Evolutionary conservation across 2,888 invertebrate genomes (phyloP).

Genomic region (Phalera bucephala): DNA sequence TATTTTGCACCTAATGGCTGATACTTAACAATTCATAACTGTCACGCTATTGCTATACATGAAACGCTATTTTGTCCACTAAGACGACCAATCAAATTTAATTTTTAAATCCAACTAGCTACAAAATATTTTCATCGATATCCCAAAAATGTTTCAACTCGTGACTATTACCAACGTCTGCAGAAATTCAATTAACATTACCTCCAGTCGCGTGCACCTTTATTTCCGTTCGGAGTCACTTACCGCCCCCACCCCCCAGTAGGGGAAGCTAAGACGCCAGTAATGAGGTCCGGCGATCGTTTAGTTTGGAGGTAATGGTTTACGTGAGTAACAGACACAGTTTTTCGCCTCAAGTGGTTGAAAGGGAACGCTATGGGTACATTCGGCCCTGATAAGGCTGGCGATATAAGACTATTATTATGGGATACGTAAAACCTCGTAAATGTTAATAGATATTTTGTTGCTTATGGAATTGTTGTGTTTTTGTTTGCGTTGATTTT

Average conservation of each 20-base stretch:
- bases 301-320: constrained; percentile 79
- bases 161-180: constrained; percentile 67
- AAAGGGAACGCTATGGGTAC: constrained; percentile 21
- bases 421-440: constrained; percentile 23
- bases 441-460: constrained; percentile 6
- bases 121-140: constrained; percentile 24
- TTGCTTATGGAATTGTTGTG: no score
- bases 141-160: constrained; percentile 29
- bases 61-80: no score
- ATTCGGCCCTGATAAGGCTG: constrained; percentile 8
- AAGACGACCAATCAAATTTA: no score
- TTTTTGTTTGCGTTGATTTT: no score
- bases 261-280: constrained; percentile 61
- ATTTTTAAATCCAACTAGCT: no score
- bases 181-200: constrained; percentile 84
- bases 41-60: no score
- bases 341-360: constrained; percentile 38
- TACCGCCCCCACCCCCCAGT: constrained; percentile 42
- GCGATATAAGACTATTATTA: constrained; percentile 21
- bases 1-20: no score
- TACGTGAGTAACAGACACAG: constrained; percentile 59
- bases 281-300: constrained; percentile 81
- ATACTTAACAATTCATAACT: no score
- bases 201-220: constrained; percentile 84
- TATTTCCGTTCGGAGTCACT: constrained; percentile 83